Base-by-base conservation (phyloP, 1,140 invertebrate species). In the Aricia agestis region DNA sequence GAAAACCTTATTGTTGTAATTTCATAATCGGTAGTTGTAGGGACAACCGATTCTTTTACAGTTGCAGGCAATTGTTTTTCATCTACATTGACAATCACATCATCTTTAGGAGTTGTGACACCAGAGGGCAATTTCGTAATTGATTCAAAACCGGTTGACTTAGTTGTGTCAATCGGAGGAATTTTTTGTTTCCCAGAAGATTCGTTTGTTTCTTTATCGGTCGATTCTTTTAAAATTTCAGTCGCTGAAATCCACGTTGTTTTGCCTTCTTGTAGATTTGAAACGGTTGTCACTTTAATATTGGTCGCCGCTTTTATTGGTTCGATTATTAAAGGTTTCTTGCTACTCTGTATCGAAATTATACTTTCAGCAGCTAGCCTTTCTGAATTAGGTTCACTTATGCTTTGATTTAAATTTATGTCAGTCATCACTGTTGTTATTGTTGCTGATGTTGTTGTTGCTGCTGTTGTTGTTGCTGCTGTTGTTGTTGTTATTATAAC, bases 1-100 rank as follows among this genome's bases (percentile, higher is more conserved):
- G 85, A 83, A 75, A 89, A 89, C 76, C 86, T 79, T 15, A 85
- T 86, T 13, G 89, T 91, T 66, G 89, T 90, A 25, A 91, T 87
- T 78, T 89, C 87, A 79, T 84, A 90, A 73, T 90, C 84, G 65
- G 81, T 83, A 19, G 77, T 85, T 32, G 77, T 76, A 58, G 77
- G 69, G 67, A 74, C 73, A 58, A 17, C 73, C 13, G 77, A 71
- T 72, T 78, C 70, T 32, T 77, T 78, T 59, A 75, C 57, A 11
- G 74, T 75, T 57, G 75, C 59, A 15, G 74, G 73, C 74, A 83
- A 75, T 74, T 79, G 82, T 61, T 76, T 79, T 25, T 79, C 76
- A 70, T 86, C 78, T 45, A 73, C 76, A 72, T 70, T 79, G 69
- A 66, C 74, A 68, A 25, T 25, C 25, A 73, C 7, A 63, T 90